These are phyloP conservation scores for Brachionus plicatilis DNA, from an alignment of 1,140 invertebrate species.

Conservation along the genomic window DNA sequence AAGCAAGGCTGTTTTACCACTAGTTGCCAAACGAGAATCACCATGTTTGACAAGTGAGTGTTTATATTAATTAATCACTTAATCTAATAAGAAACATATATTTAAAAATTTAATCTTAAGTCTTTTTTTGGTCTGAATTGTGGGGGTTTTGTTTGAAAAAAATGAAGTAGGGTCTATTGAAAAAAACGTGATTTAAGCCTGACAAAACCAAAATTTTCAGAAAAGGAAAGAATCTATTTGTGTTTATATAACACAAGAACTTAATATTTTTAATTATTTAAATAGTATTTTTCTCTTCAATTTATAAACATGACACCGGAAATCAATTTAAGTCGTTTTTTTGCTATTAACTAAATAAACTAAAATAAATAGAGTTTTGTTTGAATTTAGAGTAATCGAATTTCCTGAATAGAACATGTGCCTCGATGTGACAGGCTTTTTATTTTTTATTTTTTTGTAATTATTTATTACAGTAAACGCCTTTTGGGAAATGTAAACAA, in stretches of 20 bases:
- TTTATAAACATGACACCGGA: background rate
- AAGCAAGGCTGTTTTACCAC: background rate
- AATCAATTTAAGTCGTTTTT: background rate
- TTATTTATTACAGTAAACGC: too few species aligned
- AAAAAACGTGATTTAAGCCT: too few species aligned
- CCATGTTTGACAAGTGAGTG: conserved; percentile 19
- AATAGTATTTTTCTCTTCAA: background rate
- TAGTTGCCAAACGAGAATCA: conserved; percentile 22
- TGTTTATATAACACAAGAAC: background rate
- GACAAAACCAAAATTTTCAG: too few species aligned
- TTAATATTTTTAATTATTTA: background rate
- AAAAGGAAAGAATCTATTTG: too few species aligned
- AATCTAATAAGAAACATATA: too few species aligned
- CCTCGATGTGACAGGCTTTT: conserved; percentile 47
- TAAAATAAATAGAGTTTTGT: background rate
- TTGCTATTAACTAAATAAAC: background rate
- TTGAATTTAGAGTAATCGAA: background rate
- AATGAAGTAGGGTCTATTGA: too few species aligned
- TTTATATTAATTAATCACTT: too few species aligned
- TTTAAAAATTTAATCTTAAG: too few species aligned
- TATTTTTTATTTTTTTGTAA: background rate
- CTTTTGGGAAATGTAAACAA: too few species aligned
- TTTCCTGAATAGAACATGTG: background rate
- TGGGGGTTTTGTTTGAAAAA: too few species aligned
- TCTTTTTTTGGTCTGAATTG: too few species aligned